These are phyloP conservation scores for Hormaphis cornu DNA, from an alignment of 1,140 invertebrate genomes.

Conservation along the genomic window DNA sequence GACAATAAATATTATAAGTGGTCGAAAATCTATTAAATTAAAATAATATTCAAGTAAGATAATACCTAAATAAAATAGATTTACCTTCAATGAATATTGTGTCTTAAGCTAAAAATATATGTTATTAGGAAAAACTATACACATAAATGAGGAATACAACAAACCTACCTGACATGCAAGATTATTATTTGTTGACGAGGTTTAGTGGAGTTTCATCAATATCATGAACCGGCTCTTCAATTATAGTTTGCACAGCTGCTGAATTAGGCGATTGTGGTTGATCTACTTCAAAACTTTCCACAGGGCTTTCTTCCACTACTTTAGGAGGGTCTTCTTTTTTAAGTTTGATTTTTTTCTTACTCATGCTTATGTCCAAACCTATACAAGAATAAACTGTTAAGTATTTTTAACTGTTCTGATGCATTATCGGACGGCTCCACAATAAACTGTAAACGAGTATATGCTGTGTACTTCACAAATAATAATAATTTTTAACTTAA, in stretches of 20 bases:
- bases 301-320: background rate
- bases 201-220: conserved; percentile 16
- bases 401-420: conserved; percentile 14
- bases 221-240: background rate
- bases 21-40: background rate
- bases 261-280: conserved; percentile 14
- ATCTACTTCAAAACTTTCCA: conserved; percentile 9
- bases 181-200: conserved; percentile 2
- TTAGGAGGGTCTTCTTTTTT: conserved; percentile 3
- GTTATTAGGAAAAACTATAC: conserved; percentile 14
- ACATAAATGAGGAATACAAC: background rate
- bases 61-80: background rate
- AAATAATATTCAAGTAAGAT: background rate
- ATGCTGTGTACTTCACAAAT: background rate
- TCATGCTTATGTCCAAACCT: conserved; percentile 29
- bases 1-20: background rate
- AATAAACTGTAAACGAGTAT: background rate
- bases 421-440: conserved; percentile 13
- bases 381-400: conserved; percentile 31
- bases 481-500: background rate
- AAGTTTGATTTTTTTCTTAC: conserved; percentile 31
- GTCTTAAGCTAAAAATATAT: background rate
- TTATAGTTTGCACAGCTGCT: conserved; percentile 9
- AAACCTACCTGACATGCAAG: background rate
- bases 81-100: background rate